Evolutionary conservation across 2,888 invertebrate genomes (phyloP), one percentile per base, ranked within the genome.

Genomic region (Aporophyla nigra): DNA sequence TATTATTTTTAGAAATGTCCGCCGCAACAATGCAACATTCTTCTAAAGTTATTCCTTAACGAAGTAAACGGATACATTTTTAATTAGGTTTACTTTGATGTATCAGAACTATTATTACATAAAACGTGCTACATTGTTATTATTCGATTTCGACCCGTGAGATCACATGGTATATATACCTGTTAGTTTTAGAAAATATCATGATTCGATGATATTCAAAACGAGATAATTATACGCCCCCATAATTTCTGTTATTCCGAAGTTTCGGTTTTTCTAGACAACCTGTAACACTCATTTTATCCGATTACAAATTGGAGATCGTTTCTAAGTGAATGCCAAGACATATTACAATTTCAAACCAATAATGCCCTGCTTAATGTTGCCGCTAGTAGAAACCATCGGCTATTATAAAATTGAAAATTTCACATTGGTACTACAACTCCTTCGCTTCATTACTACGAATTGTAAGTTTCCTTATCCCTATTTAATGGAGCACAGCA

Each of bases 71-170:
- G 14, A n/a, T 49, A 21, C 3, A n/a, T 9, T 75, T 75, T 9
- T 49, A 49, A 33, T 51, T 51, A 46, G 5, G 21, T 74, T 56
- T 33, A 71, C 16, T 21, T 40, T 27, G 40, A 51, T 51, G 56
- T 19, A 21, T n/a, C 6, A 65, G 19, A 76, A 16, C 19, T 49
- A 53, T 54, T 58, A 21, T n/a, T 27, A 40, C 5, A 12, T 16
- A 49, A 63, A 58, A 27, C n/a, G 27, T 74, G 7, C n/a, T 33
- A 53, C n/a, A 61, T 61, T 74, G 12, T 51, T 51, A 24, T 74
- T 59, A n/a, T 51, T 43, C 19, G 59, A 14, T 27, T n/a, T 40
- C n/a, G n/a, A 27, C 16, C 40, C 24, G 19, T 33, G 19, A 33
- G 40, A 10, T n/a, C n/a, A 59, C 59, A 5, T n/a, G n/a, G 43